These are phyloP conservation scores for Helostoma temminkii DNA, from an alignment of 2,797 vertebrate genomes.

Conservation along the genomic window DNA sequence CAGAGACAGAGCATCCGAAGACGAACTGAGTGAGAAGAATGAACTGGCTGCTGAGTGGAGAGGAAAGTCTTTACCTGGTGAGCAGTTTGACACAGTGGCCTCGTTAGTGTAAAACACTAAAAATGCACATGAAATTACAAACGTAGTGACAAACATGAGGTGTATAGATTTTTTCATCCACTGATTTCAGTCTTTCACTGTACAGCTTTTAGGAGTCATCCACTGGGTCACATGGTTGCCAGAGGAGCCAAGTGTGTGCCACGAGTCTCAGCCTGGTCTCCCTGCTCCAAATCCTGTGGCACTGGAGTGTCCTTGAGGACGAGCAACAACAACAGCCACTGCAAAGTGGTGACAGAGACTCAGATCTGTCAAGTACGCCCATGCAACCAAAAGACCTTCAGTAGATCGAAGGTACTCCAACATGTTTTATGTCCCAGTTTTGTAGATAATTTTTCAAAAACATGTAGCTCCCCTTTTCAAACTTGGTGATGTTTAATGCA, in stretches of 20 bases:
- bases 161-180: neutral
- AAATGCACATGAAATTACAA: neutral
- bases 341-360: slow-evolving; percentile 88
- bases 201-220: slow-evolving; percentile 82
- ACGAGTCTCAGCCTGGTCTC: slow-evolving; percentile 91
- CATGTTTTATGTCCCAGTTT: neutral
- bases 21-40: slow-evolving; percentile 85
- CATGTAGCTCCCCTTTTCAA: neutral
- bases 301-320: slow-evolving; percentile 88
- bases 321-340: slow-evolving; percentile 87
- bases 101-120: no score
- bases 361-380: slow-evolving; percentile 90
- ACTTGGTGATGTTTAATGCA: neutral
- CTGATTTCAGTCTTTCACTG: slow-evolving; percentile 8
- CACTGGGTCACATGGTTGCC: slow-evolving; percentile 72
- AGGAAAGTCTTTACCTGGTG: slow-evolving; percentile 87
- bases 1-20: slow-evolving; percentile 76
- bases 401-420: slow-evolving; percentile 83
- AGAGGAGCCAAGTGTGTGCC: slow-evolving; percentile 85
- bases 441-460: neutral
- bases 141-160: neutral
- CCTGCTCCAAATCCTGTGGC: slow-evolving; percentile 91
- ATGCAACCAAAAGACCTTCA: slow-evolving; percentile 81
- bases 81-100: slow-evolving; percentile 36
- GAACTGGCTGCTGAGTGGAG: slow-evolving; percentile 84